Base-by-base conservation (phyloP, 2,113 vertebrate species). In the Carlito syrichta region DNA sequence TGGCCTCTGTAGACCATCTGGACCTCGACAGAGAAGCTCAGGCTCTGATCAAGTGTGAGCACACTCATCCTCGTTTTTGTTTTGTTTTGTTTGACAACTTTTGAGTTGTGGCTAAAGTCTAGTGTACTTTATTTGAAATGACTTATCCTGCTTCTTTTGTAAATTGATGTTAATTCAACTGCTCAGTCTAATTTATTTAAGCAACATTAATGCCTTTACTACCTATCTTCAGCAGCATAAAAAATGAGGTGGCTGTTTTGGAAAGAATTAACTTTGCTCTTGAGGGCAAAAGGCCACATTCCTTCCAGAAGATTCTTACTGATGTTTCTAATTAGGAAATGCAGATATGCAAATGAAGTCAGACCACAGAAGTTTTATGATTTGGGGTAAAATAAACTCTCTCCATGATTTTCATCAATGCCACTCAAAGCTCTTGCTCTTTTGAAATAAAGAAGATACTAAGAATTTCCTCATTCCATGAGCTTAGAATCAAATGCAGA, bases 261-360 rank as follows among this genome's bases (percentile, higher is more conserved):
- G 45, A 83, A 94, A 97, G 89, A 91, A 94, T 94, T 81, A 56
- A 85, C 77, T 88, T 92, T 84, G 92, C 96, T 89, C 81, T 91
- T 92, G 22, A 96, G 87, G 95, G 32, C 43, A 96, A 97, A 95
- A 88, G 40, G 86, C 82, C 96, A 95, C 86, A 16, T 91, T 94
- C 30, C 13, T 96, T 85, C 43, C 22, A 32, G n/a, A 6, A 0
- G 54, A 96, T 54, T 96, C 66, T 90, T 90, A 76, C 95, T 52
- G 89, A 35, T 66, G 40, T 63, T 88, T 94, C 91, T 94, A 85
- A 96, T 94, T 90, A 94, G 84, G 35, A 69, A 17, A 90, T 69
- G 60, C 66, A 97, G 94, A 96, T 95, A 91, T 71, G 77, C 60
- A 96, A 96, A 97, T 63, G 19, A 96, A 92, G 48, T 32, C 54